Base-by-base conservation (phyloP, 2,113 vertebrate genomes). In the Benitochromis conjunctus region DNA sequence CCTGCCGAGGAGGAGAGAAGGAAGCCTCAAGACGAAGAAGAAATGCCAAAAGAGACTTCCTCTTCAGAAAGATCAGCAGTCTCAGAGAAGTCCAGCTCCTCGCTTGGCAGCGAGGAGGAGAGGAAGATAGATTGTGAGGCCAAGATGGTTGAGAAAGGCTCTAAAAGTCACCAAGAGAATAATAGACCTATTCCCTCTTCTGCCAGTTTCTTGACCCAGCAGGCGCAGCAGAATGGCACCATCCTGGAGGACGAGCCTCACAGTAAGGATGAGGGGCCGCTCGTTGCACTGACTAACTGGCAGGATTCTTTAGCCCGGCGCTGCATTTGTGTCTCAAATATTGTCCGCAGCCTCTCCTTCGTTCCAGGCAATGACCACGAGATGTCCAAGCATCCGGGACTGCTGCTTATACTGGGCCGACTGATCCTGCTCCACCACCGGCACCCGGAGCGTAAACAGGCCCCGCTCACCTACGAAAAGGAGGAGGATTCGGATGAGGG, bases 181-280 rank as follows among this genome's bases (percentile, higher is more conserved):
- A 88, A 95, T 91, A 96, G 95, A 91, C 96, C 97, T 79, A 95
- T 97, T 88, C 96, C 95, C 19, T 96, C 96, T 10, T 93, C 96
- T 76, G 92, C 94, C 53, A 80, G 81, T 38, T 95, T 92, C 83
- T 96, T 97, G 5, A 91, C 95, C 76, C 85, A 82, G 82, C 95
- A 96, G 93, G 46, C 77, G 87, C 95, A 96, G 94, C 95, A 96
- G 90, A 96, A 95, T 60, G 96, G 97, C 56, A 97, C 97, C 90
- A 97, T 99, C 86, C 91, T 99, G 87, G 99, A 99, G 94, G 99
- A 99, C 0, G 99, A 99, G n/a, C 99, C 99, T 88, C 98, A 98
- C 95, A 99, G 99, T 96, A 98, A 99, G 90, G 99, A 99, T 13
- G 99, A 99, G 95, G 97, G 97, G 1, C 99, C 99, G 7, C 96